Percentiles rank a stretch among this genome's conserved stretches.
phyloP scores from a whole-genome alignment of 2,113 vertebrate species.

The Phrynosoma platyrhinos region DNA sequence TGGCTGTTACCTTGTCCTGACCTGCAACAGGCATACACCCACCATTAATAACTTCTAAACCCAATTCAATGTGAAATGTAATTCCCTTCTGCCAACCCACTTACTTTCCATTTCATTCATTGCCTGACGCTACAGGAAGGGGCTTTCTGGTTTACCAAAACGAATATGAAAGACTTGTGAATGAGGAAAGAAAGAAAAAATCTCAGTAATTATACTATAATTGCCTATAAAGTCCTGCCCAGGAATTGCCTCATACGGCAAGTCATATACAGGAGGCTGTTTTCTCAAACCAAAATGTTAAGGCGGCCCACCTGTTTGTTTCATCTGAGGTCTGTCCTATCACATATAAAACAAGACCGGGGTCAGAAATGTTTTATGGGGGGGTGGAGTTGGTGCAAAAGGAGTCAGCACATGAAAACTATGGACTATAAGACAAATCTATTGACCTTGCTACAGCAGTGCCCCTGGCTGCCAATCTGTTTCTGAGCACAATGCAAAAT shows the following conservation, averaged over 20 bases:
- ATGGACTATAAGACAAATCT: too few species aligned
- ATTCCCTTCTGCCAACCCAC: neutral
- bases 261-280: neutral
- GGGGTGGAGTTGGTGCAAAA: too few species aligned
- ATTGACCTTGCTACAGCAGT: too few species aligned
- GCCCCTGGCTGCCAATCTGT: too few species aligned
- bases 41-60: neutral
- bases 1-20: constrained; percentile 1
- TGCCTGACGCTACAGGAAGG: neutral
- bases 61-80: constrained; percentile 15
- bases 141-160: neutral
- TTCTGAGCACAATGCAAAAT: too few species aligned
- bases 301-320: neutral
- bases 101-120: neutral
- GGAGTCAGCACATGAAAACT: too few species aligned
- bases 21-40: constrained; percentile 16
- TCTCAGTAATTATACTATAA: neutral
- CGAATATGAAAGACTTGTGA: neutral
- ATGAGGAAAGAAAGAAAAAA: neutral
- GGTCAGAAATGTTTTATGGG: neutral
- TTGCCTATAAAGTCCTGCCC: neutral
- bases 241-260: neutral
- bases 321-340: neutral
- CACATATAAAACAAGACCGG: neutral
- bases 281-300: neutral